Percentiles rank a stretch among this genome's conserved stretches.
Evolutionary conservation across 2,888 invertebrate genomes (phyloP).

Genomic region (Octodonta nipae): DNA sequence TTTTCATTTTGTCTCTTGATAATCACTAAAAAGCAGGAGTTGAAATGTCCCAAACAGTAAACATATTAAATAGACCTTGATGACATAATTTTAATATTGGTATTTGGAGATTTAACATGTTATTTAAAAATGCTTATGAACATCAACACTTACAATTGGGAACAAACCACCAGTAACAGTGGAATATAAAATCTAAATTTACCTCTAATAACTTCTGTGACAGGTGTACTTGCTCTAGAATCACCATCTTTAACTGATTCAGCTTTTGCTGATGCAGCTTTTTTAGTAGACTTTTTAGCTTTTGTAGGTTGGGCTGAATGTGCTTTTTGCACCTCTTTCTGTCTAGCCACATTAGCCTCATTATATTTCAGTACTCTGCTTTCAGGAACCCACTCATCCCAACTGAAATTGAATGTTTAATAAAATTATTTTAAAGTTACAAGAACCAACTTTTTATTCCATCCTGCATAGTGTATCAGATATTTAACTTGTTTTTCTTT

Average conservation of each 20-base stretch:
- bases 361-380: slow-evolving; percentile 80
- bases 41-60: too few relatives aligned
- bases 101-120: too few relatives aligned
- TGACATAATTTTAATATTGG: too few relatives aligned
- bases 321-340: slow-evolving; percentile 73
- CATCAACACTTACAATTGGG: too few relatives aligned
- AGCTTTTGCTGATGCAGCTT: slow-evolving; percentile 20
- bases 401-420: slow-evolving; percentile 39
- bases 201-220: slow-evolving; percentile 21
- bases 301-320: slow-evolving; percentile 58
- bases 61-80: too few relatives aligned
- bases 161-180: too few relatives aligned
- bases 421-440: background rate
- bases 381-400: slow-evolving; percentile 89
- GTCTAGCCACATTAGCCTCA: slow-evolving; percentile 74
- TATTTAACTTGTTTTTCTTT: slow-evolving; percentile 83
- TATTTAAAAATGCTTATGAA: too few relatives aligned
- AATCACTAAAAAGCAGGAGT: too few relatives aligned
- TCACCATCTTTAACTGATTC: slow-evolving; percentile 37
- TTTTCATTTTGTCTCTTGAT: too few relatives aligned
- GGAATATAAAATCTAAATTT: too few relatives aligned
- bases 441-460: slow-evolving; percentile 84
- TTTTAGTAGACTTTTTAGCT: slow-evolving; percentile 42
- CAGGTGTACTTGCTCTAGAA: slow-evolving; percentile 53
- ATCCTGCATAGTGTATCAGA: slow-evolving; percentile 91